Conservation (phyloP, 2,888 invertebrate genomes). For the Tinea trinotella region DNA sequence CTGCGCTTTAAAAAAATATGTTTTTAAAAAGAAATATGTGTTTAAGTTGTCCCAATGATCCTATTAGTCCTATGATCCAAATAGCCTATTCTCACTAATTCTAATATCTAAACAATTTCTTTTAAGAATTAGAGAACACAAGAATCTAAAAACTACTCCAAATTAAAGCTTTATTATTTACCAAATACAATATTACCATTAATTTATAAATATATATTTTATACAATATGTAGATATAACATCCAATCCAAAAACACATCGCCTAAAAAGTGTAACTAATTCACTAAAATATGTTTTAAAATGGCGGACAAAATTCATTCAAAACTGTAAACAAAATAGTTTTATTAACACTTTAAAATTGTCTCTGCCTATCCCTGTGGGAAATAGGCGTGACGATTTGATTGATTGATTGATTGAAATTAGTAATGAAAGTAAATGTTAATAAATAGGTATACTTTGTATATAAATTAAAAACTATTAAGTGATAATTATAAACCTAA, state of each 20-base stretch:
- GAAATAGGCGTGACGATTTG: no score
- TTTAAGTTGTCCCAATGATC: no score
- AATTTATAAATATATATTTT: background rate
- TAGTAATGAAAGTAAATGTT: no score
- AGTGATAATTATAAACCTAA: no score
- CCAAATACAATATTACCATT: constrained; percentile 30
- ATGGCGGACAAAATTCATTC: constrained; percentile 31
- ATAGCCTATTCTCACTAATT: background rate
- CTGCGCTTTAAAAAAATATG: no score
- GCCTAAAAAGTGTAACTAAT: constrained; percentile 40
- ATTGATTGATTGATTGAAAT: no score
- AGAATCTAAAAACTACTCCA: constrained; percentile 61
- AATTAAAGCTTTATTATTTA: constrained; percentile 69
- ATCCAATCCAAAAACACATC: constrained; percentile 37
- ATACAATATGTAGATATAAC: constrained; percentile 29
- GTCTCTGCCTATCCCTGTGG: no score
- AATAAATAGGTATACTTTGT: no score
- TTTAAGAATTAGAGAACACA: constrained; percentile 56
- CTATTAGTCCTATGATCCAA: background rate
- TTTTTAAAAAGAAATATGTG: no score
- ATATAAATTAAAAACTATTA: no score
- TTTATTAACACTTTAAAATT: no score
- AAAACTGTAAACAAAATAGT: no score
- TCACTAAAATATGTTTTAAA: constrained; percentile 5
- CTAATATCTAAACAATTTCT: constrained; percentile 24